Percentiles rank a stretch among this genome's conserved stretches.
phyloP scores from a whole-genome alignment of 2,113 vertebrate species.

The Trochalopteron elliotii region DNA sequence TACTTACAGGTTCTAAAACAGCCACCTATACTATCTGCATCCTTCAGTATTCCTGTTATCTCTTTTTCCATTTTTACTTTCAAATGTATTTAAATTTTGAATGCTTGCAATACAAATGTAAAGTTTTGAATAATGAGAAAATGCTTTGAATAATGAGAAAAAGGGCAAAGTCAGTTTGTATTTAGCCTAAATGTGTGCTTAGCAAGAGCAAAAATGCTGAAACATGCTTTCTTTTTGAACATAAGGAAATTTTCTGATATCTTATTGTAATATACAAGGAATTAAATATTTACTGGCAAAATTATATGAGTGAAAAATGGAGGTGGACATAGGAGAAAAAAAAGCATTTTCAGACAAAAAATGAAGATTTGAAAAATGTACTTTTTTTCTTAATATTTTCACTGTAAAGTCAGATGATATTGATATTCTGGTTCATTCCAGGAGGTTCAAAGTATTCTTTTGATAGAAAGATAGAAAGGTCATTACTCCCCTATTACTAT shows the following conservation, averaged over 20 bases:
- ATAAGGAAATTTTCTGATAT: not conserved
- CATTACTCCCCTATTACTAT: not conserved
- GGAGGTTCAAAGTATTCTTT: not conserved
- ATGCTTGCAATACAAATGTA: rapidly evolving
- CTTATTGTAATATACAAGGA: not conserved
- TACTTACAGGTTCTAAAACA: not conserved
- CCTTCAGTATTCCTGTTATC: not conserved
- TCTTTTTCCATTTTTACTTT: not conserved
- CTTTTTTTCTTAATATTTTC: not conserved
- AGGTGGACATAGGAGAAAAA: not conserved
- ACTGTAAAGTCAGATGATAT: not conserved
- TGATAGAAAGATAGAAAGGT: not conserved
- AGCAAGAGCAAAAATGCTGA: not conserved
- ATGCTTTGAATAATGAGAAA: not conserved
- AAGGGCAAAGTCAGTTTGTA: not conserved
- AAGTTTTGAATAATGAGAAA: not conserved
- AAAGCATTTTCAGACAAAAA: not conserved
- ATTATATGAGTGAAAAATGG: not conserved
- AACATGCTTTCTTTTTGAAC: not conserved
- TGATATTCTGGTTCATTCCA: not conserved
- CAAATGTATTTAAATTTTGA: not conserved
- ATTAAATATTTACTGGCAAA: not conserved
- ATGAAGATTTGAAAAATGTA: not conserved
- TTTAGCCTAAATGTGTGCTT: not conserved
- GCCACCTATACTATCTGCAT: not conserved